A percentile compares a stretch with the other conserved stretches of the same genome.
Conservation (phyloP, 2,113 vertebrate genomes). For the Nycticryphes semicollaris region DNA sequence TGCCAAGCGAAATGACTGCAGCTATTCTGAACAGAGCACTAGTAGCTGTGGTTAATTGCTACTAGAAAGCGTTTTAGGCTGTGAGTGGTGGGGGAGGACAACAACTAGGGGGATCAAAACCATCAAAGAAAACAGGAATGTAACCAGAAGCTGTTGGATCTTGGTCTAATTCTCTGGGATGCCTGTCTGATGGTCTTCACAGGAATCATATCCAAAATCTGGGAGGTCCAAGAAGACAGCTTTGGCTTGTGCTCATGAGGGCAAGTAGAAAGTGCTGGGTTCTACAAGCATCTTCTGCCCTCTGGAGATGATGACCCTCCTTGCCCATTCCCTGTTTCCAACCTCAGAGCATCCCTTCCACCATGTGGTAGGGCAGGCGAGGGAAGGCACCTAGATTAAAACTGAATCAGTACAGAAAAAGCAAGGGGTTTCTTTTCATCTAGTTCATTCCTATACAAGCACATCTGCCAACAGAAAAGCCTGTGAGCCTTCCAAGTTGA, state of each 20-base stretch:
- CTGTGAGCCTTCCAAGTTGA: background rate
- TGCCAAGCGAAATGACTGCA: background rate
- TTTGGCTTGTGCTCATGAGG: background rate
- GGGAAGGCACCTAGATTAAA: background rate
- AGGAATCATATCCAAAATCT: background rate
- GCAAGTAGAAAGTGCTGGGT: background rate
- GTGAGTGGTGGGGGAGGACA: background rate
- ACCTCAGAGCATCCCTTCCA: background rate
- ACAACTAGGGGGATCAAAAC: background rate
- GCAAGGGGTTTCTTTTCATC: background rate
- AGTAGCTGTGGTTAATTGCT: background rate
- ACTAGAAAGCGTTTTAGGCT: background rate
- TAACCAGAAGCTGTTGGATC: background rate
- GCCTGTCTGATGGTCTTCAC: background rate
- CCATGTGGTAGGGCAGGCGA: background rate
- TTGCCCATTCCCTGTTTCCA: background rate
- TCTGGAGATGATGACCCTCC: background rate
- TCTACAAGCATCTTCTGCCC: background rate
- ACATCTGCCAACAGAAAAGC: background rate
- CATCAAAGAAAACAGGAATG: background rate
- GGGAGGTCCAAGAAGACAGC: background rate
- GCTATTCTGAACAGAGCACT: background rate
- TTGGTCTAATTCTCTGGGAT: background rate
- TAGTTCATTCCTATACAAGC: accelerated
- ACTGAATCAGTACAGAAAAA: background rate